Evolutionary conservation across 2,888 invertebrate genomes (phyloP).

Genomic region (Andrena chrysosceles): DNA sequence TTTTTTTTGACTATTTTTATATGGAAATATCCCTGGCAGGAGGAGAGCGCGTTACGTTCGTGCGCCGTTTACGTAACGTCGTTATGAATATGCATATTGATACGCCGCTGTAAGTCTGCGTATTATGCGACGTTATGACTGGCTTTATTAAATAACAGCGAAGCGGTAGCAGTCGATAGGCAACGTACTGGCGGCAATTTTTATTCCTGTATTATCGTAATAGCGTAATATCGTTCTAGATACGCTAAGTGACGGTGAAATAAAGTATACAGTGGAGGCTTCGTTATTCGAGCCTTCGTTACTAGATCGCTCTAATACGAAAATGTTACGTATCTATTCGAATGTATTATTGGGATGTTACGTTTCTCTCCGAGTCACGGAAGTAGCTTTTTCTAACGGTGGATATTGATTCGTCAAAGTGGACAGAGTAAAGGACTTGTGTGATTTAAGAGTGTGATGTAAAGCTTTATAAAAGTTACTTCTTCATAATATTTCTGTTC

Average conservation of each 20-base stretch:
- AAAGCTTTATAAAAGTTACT: no score
- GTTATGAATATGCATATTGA: slow-evolving; percentile 34
- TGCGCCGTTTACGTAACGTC: slow-evolving; percentile 16
- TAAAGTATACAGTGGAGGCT: not conserved
- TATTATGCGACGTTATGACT: slow-evolving; percentile 25
- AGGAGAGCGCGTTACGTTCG: slow-evolving; percentile 9
- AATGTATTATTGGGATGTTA: no score
- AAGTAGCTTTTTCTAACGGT: no score
- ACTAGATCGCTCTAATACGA: not conserved
- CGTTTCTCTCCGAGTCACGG: no score
- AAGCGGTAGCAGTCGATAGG: not conserved
- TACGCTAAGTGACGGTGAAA: not conserved
- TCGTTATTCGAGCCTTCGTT: not conserved
- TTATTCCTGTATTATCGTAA: slow-evolving; percentile 8
- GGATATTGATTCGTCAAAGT: no score
- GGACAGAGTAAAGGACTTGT: no score
- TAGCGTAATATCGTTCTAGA: not conserved
- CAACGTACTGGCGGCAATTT: slow-evolving; percentile 3
- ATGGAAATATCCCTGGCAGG: not conserved
- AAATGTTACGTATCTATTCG: not conserved
- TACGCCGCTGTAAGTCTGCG: slow-evolving; percentile 21
- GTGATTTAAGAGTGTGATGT: no score
- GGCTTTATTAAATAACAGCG: slow-evolving; percentile 4
- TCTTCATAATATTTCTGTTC: no score
- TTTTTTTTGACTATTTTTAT: not conserved